phyloP scores from a whole-genome alignment of 1,140 invertebrate species.

The Macrobrachium rosenbergii region DNA sequence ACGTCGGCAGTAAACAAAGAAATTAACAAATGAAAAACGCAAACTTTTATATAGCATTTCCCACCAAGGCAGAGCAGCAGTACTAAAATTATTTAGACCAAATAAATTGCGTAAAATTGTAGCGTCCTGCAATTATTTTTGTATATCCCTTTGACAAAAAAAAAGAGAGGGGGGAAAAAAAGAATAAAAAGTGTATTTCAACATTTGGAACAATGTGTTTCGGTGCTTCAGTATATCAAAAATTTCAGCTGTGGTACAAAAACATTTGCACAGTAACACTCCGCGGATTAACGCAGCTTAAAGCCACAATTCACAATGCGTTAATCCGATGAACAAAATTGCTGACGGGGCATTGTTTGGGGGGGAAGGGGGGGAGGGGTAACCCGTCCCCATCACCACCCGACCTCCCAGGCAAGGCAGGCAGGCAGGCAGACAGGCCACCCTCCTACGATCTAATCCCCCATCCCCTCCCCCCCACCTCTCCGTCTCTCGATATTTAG shows the following conservation, averaged over 20 bases:
- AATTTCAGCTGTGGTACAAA: background rate
- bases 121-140: too few species aligned
- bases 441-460: too few species aligned
- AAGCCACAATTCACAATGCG: background rate
- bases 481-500: background rate
- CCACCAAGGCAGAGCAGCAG: too few species aligned
- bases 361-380: too few species aligned
- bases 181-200: background rate
- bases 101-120: background rate
- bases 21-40: too few species aligned
- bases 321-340: slow-evolving; percentile 42
- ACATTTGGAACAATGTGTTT: background rate
- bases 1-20: too few species aligned
- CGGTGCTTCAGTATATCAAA: background rate
- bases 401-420: too few species aligned
- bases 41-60: too few species aligned
- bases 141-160: background rate
- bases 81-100: too few species aligned
- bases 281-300: slow-evolving; percentile 13
- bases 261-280: slow-evolving; percentile 22
- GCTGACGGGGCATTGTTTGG: background rate
- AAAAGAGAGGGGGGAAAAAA: background rate
- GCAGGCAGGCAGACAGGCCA: too few species aligned
- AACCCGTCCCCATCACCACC: background rate
- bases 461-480: too few species aligned